Base-by-base conservation (phyloP, 2,113 vertebrate species). In the Oxyura jamaicensis region DNA sequence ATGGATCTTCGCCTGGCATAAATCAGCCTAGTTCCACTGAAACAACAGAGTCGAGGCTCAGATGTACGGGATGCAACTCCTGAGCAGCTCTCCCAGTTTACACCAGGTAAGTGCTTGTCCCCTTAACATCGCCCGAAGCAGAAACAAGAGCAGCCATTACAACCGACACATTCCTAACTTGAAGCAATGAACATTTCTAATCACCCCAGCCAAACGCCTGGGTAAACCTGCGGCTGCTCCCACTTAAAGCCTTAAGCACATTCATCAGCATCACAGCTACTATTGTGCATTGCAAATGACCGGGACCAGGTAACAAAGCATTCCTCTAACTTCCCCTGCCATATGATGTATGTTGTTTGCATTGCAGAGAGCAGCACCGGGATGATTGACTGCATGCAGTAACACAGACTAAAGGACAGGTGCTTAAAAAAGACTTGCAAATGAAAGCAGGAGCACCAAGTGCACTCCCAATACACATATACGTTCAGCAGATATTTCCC, bases 1-100 rank as follows among this genome's bases (percentile, higher is more conserved):
- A 60, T 11, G 0, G 50, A 71, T 67, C 76, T 90, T 91, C 75
- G 44, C 65, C 93, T n/a, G 29, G 31, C 69, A 73, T 73, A 92
- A 93, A 93, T 92, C 93, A 96, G 80, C 35, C 77, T 18, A 36
- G 72, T 88, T 62, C 76, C 80, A 66, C 39, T 1, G 0, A 75
- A 90, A 91, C 80, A 75, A 68, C 28, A 48, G 29, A 21, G 69
- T 87, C 59, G 52, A 72, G 90, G 39, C 48, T 28, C 48, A 31
- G 75, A 22, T 2, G 8, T 13, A 25, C 13, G 2, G 14, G 31
- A 41, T 14, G 6, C 46, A 41, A 16, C 44, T 25, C 19, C 33
- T n/a, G 41, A 42, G 68, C 58, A 80, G 25, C 56, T 19, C 17
- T 19, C 56, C 79, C 1, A 1, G 9, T 31, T 66, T 48, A 41